Conservation (phyloP, 2,113 vertebrate genomes). For the Argyrosomus japonicus region DNA sequence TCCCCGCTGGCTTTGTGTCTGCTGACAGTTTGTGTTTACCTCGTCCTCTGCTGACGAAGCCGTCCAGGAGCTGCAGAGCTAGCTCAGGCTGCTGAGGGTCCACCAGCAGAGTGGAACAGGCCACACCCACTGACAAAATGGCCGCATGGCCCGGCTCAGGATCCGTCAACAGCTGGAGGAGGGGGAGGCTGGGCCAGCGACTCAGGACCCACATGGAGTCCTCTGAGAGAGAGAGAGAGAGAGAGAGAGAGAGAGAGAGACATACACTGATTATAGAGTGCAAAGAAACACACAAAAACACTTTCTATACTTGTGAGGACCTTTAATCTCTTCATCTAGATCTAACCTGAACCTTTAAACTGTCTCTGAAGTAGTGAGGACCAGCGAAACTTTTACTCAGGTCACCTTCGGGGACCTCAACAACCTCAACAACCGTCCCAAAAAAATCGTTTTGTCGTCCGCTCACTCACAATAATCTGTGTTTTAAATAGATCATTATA, state of each 20-base stretch:
- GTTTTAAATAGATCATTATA: too few species aligned
- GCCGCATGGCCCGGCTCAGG: not conserved
- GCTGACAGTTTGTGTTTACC: constrained; percentile 37
- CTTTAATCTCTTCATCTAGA: too few species aligned
- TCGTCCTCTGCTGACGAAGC: constrained; percentile 24
- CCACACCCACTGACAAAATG: constrained; percentile 51
- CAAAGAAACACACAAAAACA: not conserved
- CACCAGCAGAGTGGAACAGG: constrained; percentile 43
- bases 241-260: constrained; percentile 3
- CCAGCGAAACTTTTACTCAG: too few species aligned
- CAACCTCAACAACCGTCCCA: too few species aligned
- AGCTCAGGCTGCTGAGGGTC: constrained; percentile 31
- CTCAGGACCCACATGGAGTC: constrained; percentile 58
- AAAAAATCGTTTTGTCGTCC: too few species aligned
- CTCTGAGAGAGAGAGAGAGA: constrained; percentile 47
- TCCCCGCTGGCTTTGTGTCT: not conserved
- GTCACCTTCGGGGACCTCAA: too few species aligned
- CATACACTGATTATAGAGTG: not conserved
- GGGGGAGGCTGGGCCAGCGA: constrained; percentile 39
- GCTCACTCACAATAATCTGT: too few species aligned
- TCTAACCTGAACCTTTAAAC: too few species aligned
- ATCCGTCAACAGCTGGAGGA: constrained; percentile 54
- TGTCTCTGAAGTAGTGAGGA: not conserved
- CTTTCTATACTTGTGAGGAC: too few species aligned
- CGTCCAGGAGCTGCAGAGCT: constrained; percentile 61